A percentile compares a stretch with the other conserved stretches of the same genome.
These are phyloP conservation scores for Dryobota labecula DNA, from an alignment of 2,888 invertebrate species.

Conservation along the genomic window DNA sequence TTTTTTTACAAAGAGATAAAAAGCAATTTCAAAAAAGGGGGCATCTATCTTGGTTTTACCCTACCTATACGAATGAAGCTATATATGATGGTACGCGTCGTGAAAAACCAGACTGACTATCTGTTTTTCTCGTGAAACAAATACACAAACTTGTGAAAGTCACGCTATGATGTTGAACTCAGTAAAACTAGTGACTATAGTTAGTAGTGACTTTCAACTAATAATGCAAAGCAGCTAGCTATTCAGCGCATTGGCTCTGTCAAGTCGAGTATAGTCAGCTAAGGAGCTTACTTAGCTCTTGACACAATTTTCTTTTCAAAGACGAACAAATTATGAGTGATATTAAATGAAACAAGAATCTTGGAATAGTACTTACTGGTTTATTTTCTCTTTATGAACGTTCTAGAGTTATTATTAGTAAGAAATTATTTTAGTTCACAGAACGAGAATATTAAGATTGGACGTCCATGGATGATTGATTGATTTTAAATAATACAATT, in stretches of 20 bases:
- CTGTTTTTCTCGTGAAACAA: neutral
- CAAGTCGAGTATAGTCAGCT: slow-evolving; percentile 19
- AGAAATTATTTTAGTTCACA: slow-evolving; percentile 18
- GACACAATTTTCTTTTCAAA: slow-evolving; percentile 37
- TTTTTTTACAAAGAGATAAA: too few species aligned
- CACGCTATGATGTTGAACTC: slow-evolving; percentile 2
- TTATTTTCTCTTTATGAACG: slow-evolving; percentile 36
- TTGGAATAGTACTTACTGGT: slow-evolving; percentile 20
- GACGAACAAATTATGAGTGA: slow-evolving; percentile 40
- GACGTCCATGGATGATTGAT: neutral
- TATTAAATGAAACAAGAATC: slow-evolving; percentile 35
- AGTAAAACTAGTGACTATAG: too few species aligned
- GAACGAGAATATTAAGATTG: neutral
- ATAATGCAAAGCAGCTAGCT: slow-evolving; percentile 14
- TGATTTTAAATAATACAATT: neutral
- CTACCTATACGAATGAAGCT: too few species aligned
- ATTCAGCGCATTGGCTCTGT: slow-evolving; percentile 33
- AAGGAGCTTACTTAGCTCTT: slow-evolving; percentile 31
- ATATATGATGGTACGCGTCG: too few species aligned
- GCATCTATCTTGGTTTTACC: too few species aligned
- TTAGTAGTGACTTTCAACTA: neutral
- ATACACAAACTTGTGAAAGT: slow-evolving; percentile 9
- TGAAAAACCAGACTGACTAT: neutral
- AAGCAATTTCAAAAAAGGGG: too few species aligned
- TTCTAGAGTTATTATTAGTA: neutral